Percentiles rank a stretch among this genome's conserved stretches.
Evolutionary conservation across 2,113 vertebrate genomes (phyloP).

Genomic region (Echinops telfairi): DNA sequence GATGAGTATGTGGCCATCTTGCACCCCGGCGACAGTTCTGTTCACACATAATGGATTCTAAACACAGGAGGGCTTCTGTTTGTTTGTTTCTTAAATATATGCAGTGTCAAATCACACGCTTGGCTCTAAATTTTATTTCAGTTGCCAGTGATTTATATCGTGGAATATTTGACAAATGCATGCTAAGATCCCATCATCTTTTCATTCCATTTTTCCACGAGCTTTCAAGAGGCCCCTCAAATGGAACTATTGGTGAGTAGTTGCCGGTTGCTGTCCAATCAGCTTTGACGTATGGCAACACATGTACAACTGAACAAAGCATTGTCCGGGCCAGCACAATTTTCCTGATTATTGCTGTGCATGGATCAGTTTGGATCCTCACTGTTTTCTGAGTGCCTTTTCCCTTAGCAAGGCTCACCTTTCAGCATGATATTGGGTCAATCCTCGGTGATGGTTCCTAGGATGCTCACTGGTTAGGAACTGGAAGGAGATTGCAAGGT

Average conservation of each 20-base stretch:
- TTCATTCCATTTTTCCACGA: no score
- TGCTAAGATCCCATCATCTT: no score
- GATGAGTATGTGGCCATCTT: neutral
- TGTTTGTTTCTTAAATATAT: slow-evolving; percentile 20
- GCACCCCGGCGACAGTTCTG: neutral
- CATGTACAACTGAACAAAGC: neutral
- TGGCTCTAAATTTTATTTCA: neutral
- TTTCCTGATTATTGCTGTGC: neutral
- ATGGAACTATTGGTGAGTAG: neutral
- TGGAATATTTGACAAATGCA: no score
- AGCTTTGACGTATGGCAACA: neutral
- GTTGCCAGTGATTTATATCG: neutral
- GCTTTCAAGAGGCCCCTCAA: no score
- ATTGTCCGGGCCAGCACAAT: neutral
- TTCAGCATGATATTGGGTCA: neutral
- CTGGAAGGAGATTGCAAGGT: neutral
- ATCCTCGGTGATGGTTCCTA: neutral
- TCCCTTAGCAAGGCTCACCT: neutral
- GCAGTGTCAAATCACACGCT: neutral
- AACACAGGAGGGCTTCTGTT: neutral
- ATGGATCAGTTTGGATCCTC: neutral
- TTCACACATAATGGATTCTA: neutral
- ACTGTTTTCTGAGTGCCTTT: neutral
- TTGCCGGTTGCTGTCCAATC: neutral
- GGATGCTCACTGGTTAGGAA: neutral